Base-by-base conservation (phyloP, 2,888 invertebrate species). In the Subacronicta megacephala region DNA sequence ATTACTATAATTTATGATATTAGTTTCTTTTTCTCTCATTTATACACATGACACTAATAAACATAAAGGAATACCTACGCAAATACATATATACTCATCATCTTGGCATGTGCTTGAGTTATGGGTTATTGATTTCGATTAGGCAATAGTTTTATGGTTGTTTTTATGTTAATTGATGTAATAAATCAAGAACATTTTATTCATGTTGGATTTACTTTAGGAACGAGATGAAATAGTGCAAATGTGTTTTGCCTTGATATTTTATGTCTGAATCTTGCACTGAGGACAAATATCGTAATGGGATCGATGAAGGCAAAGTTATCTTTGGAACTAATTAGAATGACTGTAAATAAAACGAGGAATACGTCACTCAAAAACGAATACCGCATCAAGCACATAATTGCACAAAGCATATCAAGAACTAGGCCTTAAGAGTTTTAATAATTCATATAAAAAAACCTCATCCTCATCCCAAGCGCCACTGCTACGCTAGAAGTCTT, bases 71-170 rank as follows among this genome's bases (percentile, higher is more conserved):
- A 55, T 57, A 55, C 76, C 67, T 69, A 75, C 72, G 64, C 76
- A 66, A 68, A 66, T 36, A 66, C 43, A 66, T 63, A 68, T 50
- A 41, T 62, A 70, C 38, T 61, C 55, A 67, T 65, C 56, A 65
- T 31, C 45, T 35, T 40, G 42, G 44, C 61, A 60, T 69, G 46
- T 46, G 61, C 45, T 49, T 68, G 68, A 71, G 59, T 76, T 62
- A 75, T 76, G 45, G 53, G 35, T 46, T 67, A 73, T 68, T 65
- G 61, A 63, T 76, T 63, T 58, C 44, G 45, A 62, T 70, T 66
- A 61, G 43, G 64, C 43, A 75, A 75, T 66, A 63, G 12, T 62
- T 67, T 76, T 72, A 63, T 57, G 41, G 44, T 15, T 50, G 53
- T 60, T 56, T 58, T 65, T 71, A 69, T 65, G 43, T 60, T 65